A percentile compares a stretch with the other conserved stretches of the same genome.
Conservation (phyloP, 2,113 vertebrate genomes). For the Trogon surrucura region DNA sequence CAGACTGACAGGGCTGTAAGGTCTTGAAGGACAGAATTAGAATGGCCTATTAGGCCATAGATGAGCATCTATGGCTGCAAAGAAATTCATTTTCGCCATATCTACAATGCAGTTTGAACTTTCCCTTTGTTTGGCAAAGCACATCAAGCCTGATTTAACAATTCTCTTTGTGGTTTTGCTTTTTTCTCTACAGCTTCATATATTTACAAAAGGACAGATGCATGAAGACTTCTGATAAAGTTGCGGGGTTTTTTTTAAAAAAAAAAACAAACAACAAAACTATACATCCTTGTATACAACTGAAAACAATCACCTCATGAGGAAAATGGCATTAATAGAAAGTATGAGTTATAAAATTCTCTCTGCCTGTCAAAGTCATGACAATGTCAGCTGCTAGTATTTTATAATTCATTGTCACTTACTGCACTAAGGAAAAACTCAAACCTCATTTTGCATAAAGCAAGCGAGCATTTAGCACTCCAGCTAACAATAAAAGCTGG, state of each 20-base stretch:
- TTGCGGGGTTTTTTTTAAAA: not conserved
- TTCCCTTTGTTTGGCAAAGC: conserved; percentile 60
- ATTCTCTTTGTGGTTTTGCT: conserved; percentile 69
- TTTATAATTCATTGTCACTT: conserved; percentile 38
- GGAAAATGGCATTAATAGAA: conserved; percentile 21
- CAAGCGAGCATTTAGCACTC: conserved; percentile 21
- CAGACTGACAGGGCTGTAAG: not conserved
- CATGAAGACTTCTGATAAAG: conserved; percentile 39
- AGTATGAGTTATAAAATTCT: not conserved
- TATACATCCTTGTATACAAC: not conserved
- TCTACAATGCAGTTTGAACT: conserved; percentile 73
- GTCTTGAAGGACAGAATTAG: conserved; percentile 34
- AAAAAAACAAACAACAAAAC: conserved; percentile 13
- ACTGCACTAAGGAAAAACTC: not conserved
- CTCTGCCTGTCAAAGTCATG: not conserved
- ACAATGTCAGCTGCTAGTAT: not conserved
- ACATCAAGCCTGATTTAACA: conserved; percentile 58
- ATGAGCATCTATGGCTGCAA: not conserved
- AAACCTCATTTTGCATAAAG: not conserved
- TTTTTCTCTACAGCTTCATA: conserved; percentile 37
- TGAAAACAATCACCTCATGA: not conserved
- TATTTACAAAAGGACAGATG: conserved; percentile 60
- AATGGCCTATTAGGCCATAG: conserved; percentile 5
- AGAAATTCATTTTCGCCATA: conserved; percentile 43
- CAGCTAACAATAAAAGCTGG: not conserved